Conservation (phyloP, 2,888 invertebrate genomes). For the Cantharis flavilabris region DNA sequence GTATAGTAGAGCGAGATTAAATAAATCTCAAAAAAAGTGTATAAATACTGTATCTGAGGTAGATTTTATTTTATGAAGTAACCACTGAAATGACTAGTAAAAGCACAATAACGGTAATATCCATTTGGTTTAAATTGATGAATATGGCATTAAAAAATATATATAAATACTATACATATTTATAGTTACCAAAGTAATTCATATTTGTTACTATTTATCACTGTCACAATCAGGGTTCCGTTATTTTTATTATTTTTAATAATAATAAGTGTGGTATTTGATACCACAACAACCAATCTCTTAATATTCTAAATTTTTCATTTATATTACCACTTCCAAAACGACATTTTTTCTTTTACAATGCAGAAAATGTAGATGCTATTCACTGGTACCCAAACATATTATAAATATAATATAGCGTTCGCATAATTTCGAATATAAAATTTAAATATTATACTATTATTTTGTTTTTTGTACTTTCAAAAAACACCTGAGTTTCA, state of each 20-base stretch:
- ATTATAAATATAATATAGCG: too few species aligned
- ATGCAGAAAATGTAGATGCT: conserved; percentile 22
- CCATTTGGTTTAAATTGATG: conserved; percentile 46
- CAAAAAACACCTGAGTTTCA: background rate
- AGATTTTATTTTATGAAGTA: conserved; percentile 42
- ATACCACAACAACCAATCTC: conserved; percentile 20
- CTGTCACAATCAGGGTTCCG: conserved; percentile 45
- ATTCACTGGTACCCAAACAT: conserved; percentile 1
- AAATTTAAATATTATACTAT: background rate
- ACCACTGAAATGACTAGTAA: conserved; percentile 43
- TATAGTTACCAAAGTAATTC: conserved; percentile 14
- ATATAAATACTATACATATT: conserved; percentile 7
- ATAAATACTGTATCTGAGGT: conserved; percentile 50
- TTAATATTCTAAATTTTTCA: conserved; percentile 18
- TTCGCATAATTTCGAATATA: background rate
- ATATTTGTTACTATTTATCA: conserved; percentile 32
- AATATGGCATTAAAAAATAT: conserved; percentile 34
- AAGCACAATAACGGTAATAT: conserved; percentile 46
- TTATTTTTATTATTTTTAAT: conserved; percentile 9
- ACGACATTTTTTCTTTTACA: conserved; percentile 28
- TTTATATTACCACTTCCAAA: conserved; percentile 24
- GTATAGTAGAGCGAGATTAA: conserved; percentile 19
- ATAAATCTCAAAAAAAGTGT: conserved; percentile 27
- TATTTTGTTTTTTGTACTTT: background rate
- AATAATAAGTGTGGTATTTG: conserved; percentile 8